phyloP scores from a whole-genome alignment of 2,113 vertebrate genomes.

The Boleophthalmus pectinirostris region DNA sequence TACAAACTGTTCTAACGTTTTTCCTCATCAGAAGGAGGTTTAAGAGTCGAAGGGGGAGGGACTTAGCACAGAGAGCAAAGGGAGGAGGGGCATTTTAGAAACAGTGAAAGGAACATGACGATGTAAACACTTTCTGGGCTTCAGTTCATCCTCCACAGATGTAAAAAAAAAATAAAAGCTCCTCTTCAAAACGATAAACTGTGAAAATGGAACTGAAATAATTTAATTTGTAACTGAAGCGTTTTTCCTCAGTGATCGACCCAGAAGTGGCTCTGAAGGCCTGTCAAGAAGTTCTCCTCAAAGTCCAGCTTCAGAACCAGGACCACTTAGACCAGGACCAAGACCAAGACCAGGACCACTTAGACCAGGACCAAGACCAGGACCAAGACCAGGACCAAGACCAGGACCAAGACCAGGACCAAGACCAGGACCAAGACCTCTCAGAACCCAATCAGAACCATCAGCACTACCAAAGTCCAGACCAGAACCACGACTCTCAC shows the following conservation, averaged over 20 bases:
- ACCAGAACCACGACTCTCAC: no score
- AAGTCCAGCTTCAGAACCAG: slow-evolving; percentile 75
- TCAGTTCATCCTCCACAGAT: no score
- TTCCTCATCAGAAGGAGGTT: no score
- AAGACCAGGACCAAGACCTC: slow-evolving; percentile 19
- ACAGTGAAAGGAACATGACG: no score
- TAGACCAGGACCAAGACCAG: not conserved
- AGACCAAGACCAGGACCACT: not conserved
- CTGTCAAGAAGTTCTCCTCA: slow-evolving; percentile 90
- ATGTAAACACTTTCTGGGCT: no score
- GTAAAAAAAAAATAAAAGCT: no score
- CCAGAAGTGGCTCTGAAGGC: slow-evolving; percentile 89
- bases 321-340: slow-evolving; percentile 1
- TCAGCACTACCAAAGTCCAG: not conserved
- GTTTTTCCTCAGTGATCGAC: slow-evolving; percentile 80
- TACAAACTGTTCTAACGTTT: no score
- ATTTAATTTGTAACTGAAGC: not conserved
- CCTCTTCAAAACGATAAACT: no score
- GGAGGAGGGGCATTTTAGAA: no score
- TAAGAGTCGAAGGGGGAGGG: no score
- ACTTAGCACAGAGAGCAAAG: no score
- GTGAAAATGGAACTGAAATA: no score
- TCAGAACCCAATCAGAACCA: not conserved
- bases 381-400: not conserved
- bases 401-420: not conserved